Evolutionary conservation across 92 coral and sea anemone species (phyloP).

Genomic region (Meandrina meandrites): DNA sequence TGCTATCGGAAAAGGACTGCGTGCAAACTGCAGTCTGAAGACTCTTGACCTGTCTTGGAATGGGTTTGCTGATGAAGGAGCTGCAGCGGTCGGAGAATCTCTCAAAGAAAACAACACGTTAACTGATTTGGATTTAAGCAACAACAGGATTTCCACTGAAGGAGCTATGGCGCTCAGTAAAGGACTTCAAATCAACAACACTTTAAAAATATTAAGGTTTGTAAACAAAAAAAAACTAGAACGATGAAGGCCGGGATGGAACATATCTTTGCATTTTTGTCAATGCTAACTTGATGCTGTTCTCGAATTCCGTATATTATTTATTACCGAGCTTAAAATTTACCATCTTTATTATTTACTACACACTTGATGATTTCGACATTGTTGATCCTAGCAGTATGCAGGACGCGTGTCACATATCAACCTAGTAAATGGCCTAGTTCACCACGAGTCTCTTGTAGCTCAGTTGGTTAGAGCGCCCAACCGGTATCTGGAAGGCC

Average conservation of each 20-base stretch:
- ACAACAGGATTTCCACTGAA: constrained; percentile 83
- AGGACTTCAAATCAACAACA: constrained; percentile 78
- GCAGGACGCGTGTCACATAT: too few species aligned
- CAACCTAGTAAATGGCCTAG: too few species aligned
- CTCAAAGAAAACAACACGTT: constrained; percentile 85
- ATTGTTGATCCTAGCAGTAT: too few species aligned
- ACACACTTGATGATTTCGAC: too few species aligned
- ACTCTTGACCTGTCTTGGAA: constrained; percentile 88
- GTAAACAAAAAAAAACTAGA: neutral
- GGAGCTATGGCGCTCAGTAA: constrained; percentile 80
- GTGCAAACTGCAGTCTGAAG: constrained; percentile 78
- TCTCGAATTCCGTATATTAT: too few species aligned
- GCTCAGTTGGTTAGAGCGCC: too few species aligned
- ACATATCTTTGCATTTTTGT: neutral
- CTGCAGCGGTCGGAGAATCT: constrained; percentile 90
- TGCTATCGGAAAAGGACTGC: constrained; percentile 84
- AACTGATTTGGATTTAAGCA: constrained; percentile 74
- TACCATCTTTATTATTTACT: too few species aligned
- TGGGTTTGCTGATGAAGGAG: constrained; percentile 94
- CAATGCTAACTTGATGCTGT: too few species aligned
- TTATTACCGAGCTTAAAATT: too few species aligned
- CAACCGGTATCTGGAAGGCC: too few species aligned
- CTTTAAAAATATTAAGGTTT: constrained; percentile 79
- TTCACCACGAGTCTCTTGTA: too few species aligned
- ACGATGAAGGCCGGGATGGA: neutral